phyloP scores from a whole-genome alignment of 2,888 invertebrate genomes.

The Microdon myrmicae region DNA sequence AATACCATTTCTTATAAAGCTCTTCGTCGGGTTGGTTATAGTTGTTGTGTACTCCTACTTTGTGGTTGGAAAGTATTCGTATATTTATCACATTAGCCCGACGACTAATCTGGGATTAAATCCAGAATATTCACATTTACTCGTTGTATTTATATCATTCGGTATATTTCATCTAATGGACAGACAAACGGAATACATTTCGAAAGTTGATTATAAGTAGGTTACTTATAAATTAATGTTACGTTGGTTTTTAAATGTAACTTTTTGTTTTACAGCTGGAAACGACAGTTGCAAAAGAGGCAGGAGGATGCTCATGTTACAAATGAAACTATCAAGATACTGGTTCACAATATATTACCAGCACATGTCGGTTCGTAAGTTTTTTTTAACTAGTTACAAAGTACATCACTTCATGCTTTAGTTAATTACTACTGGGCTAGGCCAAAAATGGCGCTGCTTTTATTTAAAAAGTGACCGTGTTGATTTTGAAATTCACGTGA shows the following conservation, averaged over 20 bases:
- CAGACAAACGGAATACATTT: constrained; percentile 89
- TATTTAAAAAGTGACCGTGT: too few relatives aligned
- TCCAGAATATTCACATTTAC: constrained; percentile 77
- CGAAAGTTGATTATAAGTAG: constrained; percentile 84
- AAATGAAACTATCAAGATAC: constrained; percentile 86
- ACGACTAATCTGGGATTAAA: constrained; percentile 78
- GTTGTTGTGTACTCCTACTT: constrained; percentile 75
- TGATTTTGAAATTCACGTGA: neutral
- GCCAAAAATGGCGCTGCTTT: neutral
- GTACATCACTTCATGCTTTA: neutral
- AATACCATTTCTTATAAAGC: constrained; percentile 85
- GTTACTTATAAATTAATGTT: constrained; percentile 53
- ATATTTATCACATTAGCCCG: constrained; percentile 71
- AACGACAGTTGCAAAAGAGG: constrained; percentile 77
- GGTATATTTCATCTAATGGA: constrained; percentile 85
- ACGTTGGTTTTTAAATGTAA: constrained; percentile 41
- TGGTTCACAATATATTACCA: constrained; percentile 92
- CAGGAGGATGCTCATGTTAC: constrained; percentile 88
- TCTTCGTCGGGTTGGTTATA: constrained; percentile 75
- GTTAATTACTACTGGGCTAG: neutral
- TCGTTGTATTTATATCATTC: constrained; percentile 79
- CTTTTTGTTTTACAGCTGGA: constrained; percentile 69
- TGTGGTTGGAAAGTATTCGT: constrained; percentile 73
- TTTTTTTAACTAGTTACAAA: too few relatives aligned
- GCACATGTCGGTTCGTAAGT: constrained; percentile 82